Evolutionary conservation across 2,888 invertebrate species (phyloP), one percentile per base, ranked within the genome.

Genomic region (Carcina quercana): DNA sequence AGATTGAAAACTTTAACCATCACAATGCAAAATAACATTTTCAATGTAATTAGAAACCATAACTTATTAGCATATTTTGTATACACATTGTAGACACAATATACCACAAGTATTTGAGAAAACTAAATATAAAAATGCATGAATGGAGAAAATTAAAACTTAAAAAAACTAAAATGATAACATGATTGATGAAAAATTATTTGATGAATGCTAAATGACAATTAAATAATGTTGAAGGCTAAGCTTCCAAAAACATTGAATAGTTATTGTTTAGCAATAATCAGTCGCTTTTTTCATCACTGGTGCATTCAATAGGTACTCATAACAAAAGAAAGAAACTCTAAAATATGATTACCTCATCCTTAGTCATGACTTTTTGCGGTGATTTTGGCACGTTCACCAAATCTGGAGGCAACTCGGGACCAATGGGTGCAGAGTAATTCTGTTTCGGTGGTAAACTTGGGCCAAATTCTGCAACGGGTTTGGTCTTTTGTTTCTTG

Each of bases 1-100:
- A 87, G 79, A 72, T 86, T 85, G 72, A 79, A 79, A 74, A 80
- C 83, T 80, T 86, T 72, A 61, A 71, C 66, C 80, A 74, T 83
- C 78, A 74, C 42, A 58, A 31, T 45, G 66, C 70, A 45, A 35
- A 36, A 63, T 67, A 68, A 64, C 57, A 40, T 35, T 25, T 47
- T 40, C 58, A 63, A 58, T 42, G 30, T 32, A 33, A 50, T 60
- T 64, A 42, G 42, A 43, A 58, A 48, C 36, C 29, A 32, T 25
- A 37, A 29, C 52, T 52, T 47, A 42, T 28, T 53, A 34, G 35
- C 33, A 53, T 47, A 40, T 47, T 52, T 40, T 42, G 34, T 27
- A 37, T 35, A 3, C 13, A 34, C 25, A 11, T 30, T 31, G 8
- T 6, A 6, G 20, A 45, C 34, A 47, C 50, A 61, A 55, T 40